Conservation (phyloP, 2,888 invertebrate species). For the Oxystoma pomonae region DNA sequence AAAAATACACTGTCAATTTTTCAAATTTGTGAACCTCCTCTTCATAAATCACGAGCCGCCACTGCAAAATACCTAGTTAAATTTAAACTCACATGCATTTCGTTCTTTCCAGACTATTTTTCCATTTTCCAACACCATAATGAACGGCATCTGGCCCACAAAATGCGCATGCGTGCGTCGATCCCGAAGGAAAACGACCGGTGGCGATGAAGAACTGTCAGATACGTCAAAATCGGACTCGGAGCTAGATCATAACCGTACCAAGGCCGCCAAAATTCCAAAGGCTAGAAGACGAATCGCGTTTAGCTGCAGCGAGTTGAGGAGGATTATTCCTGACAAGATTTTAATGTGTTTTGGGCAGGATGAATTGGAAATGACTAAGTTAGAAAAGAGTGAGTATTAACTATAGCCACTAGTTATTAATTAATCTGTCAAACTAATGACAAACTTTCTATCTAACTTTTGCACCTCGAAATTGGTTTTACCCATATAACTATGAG, state of each 20-base stretch:
- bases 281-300: slow-evolving; percentile 19
- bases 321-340: slow-evolving; percentile 52
- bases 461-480: too few relatives aligned
- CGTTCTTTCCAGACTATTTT: too few relatives aligned
- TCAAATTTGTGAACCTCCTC: too few relatives aligned
- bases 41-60: too few relatives aligned
- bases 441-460: too few relatives aligned
- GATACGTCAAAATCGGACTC: slow-evolving; percentile 48
- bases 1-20: too few relatives aligned
- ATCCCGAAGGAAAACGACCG: slow-evolving; percentile 42
- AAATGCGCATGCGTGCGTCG: slow-evolving; percentile 31
- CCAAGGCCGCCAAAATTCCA: slow-evolving; percentile 48
- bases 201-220: slow-evolving; percentile 44
- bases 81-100: too few relatives aligned
- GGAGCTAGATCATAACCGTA: slow-evolving; percentile 48
- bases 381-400: slow-evolving; percentile 74
- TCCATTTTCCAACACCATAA: too few relatives aligned
- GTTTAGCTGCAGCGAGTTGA: slow-evolving; percentile 29
- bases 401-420: too few relatives aligned
- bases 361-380: slow-evolving; percentile 71
- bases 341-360: slow-evolving; percentile 66
- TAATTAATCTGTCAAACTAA: too few relatives aligned
- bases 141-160: slow-evolving; percentile 12
- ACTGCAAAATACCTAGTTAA: too few relatives aligned
- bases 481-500: too few relatives aligned